Evolutionary conservation across 1,140 invertebrate species (phyloP).

Genomic region (Campodea augens): DNA sequence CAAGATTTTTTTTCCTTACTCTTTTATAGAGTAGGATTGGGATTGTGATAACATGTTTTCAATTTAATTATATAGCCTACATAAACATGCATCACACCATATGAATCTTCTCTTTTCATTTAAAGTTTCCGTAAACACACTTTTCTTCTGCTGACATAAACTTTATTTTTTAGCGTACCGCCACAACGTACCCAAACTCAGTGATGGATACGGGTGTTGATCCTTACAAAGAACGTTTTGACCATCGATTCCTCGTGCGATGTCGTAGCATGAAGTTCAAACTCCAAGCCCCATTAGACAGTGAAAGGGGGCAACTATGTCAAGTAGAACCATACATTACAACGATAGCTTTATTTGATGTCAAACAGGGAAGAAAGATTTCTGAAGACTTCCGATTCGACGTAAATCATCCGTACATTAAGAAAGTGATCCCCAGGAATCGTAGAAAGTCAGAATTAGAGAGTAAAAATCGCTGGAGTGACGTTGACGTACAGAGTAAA

Average conservation of each 20-base stretch:
- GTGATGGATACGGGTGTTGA: slow-evolving; percentile 26
- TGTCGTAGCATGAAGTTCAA: slow-evolving; percentile 64
- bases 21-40: no score
- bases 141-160: no score
- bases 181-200: not conserved
- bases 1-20: no score
- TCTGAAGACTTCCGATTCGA: slow-evolving; percentile 89
- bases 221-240: slow-evolving; percentile 64
- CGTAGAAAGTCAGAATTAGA: slow-evolving; percentile 15
- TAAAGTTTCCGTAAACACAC: no score
- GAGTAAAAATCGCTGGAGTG: slow-evolving; percentile 9
- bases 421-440: slow-evolving; percentile 31
- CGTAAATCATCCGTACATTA: slow-evolving; percentile 48
- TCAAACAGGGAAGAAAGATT: slow-evolving; percentile 60
- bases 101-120: no score
- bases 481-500: slow-evolving; percentile 23
- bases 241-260: slow-evolving; percentile 57
- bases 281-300: slow-evolving; percentile 57
- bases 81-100: no score
- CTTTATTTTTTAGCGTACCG: not conserved
- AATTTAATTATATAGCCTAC: no score
- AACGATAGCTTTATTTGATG: slow-evolving; percentile 67
- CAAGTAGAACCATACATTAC: slow-evolving; percentile 86
- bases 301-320: slow-evolving; percentile 49
- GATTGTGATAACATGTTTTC: no score